Evolutionary conservation across 2,888 invertebrate genomes (phyloP), one percentile per base, ranked within the genome.

Genomic region (Drosophila vallismaia): DNA sequence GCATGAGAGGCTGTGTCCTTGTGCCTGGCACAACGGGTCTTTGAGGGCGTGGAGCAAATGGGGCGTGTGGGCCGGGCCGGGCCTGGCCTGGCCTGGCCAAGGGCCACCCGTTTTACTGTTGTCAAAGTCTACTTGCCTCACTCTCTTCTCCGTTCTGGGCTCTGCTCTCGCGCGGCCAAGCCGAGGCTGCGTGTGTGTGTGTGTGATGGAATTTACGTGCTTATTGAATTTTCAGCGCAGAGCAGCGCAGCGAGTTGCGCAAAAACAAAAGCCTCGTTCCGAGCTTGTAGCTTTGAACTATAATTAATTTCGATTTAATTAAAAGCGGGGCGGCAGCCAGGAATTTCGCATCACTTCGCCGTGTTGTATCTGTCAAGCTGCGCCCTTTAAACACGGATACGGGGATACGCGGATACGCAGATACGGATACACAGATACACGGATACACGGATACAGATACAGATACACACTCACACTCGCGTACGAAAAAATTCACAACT

Each of bases 51-150:
- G 10, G 44, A 33, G 48, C 31, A 45, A 24, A 19, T 19, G 14
- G 49, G 31, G n/a, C 19, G 40, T 7, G 40, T 42, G 40, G 40
- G 40, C 7, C 9, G 40, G 40, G 3, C 8, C 19, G 9, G 14
- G 36, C 36, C 44, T 29, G 28, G 54, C 8, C 19, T 19, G 14
- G 36, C 36, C 44, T 29, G 28, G 54, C 55, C 71, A 71, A 60
- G 48, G 73, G 54, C 79, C 77, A 81, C 75, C 79, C 83, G 70
- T 54, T 83, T 76, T 77, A 48, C 60, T 79, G 81, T 86, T 85
- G 81, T 82, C 86, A 70, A 73, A 77, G 87, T 86, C 81, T 84
- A 77, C 87, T 84, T 82, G 85, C 85, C 74, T 71, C 51, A 28
- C 51, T 12, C 49, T 12, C 42, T 57, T 28, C 44, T 31, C 36